Conservation (phyloP, 1,140 invertebrate genomes). For the Caenorhabditis latens region DNA sequence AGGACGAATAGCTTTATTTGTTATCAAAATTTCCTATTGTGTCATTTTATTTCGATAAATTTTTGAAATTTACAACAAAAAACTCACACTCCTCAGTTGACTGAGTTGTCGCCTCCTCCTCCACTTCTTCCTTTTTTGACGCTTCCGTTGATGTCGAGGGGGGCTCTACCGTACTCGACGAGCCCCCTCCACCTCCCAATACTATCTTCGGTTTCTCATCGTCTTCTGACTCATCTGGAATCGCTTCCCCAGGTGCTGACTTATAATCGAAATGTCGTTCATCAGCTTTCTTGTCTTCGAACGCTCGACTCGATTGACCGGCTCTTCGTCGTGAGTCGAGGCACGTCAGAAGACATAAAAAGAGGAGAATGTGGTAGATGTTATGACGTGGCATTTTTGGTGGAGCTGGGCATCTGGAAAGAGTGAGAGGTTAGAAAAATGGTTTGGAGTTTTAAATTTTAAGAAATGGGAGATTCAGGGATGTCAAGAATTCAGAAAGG, state of each 20-base stretch:
- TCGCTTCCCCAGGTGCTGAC: conserved; percentile 5
- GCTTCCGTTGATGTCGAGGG: not conserved
- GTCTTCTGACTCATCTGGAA: conserved; percentile 17
- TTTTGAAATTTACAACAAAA: too few species aligned
- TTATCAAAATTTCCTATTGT: not conserved
- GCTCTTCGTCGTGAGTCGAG: not conserved
- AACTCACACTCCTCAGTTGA: conserved; percentile 38
- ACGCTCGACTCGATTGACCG: not conserved
- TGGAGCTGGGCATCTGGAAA: conserved; percentile 4
- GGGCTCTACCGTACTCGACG: not conserved
- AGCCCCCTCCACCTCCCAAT: not conserved
- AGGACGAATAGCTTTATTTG: not conserved
- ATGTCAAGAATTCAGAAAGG: too few species aligned
- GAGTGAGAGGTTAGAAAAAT: not conserved
- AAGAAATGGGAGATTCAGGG: too few species aligned
- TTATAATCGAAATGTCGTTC: conserved; percentile 25
- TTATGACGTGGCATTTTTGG: conserved; percentile 2
- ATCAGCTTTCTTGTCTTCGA: conserved; percentile 36
- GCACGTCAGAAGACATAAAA: not conserved
- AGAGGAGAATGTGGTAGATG: not conserved
- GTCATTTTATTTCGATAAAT: not conserved
- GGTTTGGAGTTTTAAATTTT: not conserved
- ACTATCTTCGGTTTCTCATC: not conserved
- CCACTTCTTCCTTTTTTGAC: not conserved
- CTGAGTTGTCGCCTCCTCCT: conserved; percentile 30